Evolutionary conservation across 37 sponge, comb jelly and placozoan species (phyloP).

Genomic region (Chondrosia reniformis): DNA sequence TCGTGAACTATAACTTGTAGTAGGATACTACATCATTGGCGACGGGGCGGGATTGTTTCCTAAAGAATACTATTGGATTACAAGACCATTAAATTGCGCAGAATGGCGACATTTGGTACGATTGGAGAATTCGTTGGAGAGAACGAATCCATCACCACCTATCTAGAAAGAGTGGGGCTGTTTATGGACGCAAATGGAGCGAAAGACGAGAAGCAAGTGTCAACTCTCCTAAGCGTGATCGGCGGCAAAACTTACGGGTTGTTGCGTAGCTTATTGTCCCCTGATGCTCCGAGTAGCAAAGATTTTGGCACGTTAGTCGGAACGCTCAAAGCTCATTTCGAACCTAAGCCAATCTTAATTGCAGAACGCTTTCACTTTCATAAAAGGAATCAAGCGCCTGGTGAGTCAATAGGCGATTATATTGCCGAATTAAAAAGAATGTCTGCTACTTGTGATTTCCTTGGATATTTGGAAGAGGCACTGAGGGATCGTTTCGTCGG

Average conservation of each 20-base stretch:
- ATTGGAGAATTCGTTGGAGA: background rate
- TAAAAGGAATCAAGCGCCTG: background rate
- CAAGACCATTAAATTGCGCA: no score
- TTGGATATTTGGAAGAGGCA: background rate
- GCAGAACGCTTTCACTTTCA: constrained; percentile 6
- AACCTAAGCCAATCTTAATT: background rate
- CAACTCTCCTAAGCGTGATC: background rate
- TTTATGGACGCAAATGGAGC: background rate
- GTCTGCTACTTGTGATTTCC: background rate
- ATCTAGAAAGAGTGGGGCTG: background rate
- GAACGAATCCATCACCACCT: background rate
- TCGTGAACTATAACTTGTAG: no score
- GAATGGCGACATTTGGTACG: background rate
- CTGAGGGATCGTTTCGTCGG: background rate
- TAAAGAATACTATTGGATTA: no score
- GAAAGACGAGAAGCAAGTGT: background rate
- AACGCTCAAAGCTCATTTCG: background rate
- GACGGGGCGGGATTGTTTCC: no score
- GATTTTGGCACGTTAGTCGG: background rate
- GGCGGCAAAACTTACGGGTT: background rate
- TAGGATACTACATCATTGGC: no score
- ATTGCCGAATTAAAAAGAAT: background rate
- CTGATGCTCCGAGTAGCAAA: background rate
- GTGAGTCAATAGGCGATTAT: background rate
- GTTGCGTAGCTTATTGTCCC: background rate